Base-by-base conservation (phyloP, 2,888 invertebrate genomes). In the Pammene fasciana region DNA sequence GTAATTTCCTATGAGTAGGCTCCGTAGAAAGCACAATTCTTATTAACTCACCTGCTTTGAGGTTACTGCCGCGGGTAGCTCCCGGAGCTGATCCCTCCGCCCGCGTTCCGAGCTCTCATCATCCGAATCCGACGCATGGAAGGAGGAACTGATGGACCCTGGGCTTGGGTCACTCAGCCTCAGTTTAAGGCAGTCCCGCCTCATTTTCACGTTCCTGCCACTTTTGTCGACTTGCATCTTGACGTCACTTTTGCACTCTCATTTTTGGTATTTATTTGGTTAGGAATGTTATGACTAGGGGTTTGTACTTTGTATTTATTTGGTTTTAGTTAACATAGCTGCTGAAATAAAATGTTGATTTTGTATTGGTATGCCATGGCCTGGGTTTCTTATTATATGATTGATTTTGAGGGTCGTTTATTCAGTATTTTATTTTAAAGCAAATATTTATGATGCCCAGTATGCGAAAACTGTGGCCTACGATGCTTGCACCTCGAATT, bases 81-180 rank as follows among this genome's bases (percentile, higher is more conserved):
- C 80, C 60, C 79, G 82, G 73, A 76, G 72, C 50, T 86, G 84
- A 50, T 84, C 86, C 36, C 85, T 76, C 68, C 81, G 81, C 11
- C 86, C 83, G 68, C 87, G 77, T 56, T 89, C 89, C 1, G 86
- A 85, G 46, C 73, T 82, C 68, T 92, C 92, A 73, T 93, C 92
- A 61, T 92, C 92, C 14, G 92, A 92, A 75, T 92, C 90, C 13
- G 92, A 91, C 2, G 86, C 85, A 68, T 88, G 89, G 73, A 88
- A 85, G 34, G 89, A 88, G 0, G 85, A 79, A 65, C 81, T 86
- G 34, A 83, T 81, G 8, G 86, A 78, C 62, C 84, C 85, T 0
- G 89, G 87, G 71, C 82, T 88, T 0, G 92, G 92, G 73, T 93
- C 93, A 74, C 90, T 93, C 38, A 93, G 86, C 74, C 92, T 83